Base-by-base conservation (phyloP, 2,888 invertebrate species). In the Ecdyonurus torrentis region DNA sequence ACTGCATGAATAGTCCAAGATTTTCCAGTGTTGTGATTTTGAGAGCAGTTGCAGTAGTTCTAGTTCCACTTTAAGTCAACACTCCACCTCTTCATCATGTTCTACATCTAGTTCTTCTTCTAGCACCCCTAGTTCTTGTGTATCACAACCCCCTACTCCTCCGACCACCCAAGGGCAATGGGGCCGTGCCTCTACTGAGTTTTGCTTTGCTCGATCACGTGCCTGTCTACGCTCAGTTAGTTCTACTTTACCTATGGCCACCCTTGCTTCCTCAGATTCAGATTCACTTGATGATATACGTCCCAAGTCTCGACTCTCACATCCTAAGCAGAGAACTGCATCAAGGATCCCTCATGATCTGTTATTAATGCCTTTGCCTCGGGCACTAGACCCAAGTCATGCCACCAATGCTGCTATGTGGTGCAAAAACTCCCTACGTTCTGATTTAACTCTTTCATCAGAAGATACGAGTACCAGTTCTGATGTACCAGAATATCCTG, bases 151-250 rank as follows among this genome's bases (percentile, higher is more conserved):
- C 15, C 24, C 52, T 0, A 25, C 50, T 5, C 50, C 52, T 23
- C 61, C 61, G 23, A 22, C 85, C 85, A 1, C 74, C 85, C 19
- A 85, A 85, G 80, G 86, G 86, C 72, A 83, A 83, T 86, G 85
- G 80, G 86, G 86, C 72, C 83, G 84, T 71, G 84, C 84, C n/a
- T 83, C 83, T 15, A 84, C 85, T 0, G 86, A 86, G 72, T 85
- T 85, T 71, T 85, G 83, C 70, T 86, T 86, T 70, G 84, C 85
- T 52, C 84, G 84, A 69, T 86, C 86, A 0, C 81, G 85, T 2
- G 85, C 86, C 71, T 37, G 23, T 1, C 74, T 86, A 18, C 74
- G 86, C 1, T 81, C 83, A 5, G 19, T n/a, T 24, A 20, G 10
- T 53, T 24, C 25, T 25, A 1, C 19, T 19, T 20, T 58, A 23